Evolutionary conservation across 30 jellyfish, hydroid and myxozoan genomes (phyloP).

Genomic region (Cassiopea andromeda): DNA sequence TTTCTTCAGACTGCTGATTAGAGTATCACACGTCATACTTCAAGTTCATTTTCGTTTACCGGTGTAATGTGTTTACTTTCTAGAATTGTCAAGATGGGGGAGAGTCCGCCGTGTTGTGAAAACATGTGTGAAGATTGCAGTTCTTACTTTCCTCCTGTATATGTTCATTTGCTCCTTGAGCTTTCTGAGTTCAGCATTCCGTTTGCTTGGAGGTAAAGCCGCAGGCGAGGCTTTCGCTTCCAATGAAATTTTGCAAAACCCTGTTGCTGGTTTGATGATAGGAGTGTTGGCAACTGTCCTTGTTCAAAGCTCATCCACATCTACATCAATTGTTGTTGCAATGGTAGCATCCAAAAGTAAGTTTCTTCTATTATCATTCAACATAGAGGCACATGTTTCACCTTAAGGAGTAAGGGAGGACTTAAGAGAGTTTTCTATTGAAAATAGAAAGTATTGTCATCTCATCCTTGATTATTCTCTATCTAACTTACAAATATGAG

Average conservation of each 20-base stretch:
- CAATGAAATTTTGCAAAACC: slow-evolving; percentile 72
- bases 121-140: slow-evolving; percentile 47
- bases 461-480: no score
- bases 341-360: slow-evolving; percentile 95
- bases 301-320: slow-evolving; percentile 93
- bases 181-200: slow-evolving; percentile 93
- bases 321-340: slow-evolving; percentile 94
- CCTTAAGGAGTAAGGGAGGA: no score
- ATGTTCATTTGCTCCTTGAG: slow-evolving; percentile 92
- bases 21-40: no score
- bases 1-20: no score
- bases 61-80: neutral
- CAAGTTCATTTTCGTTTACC: no score
- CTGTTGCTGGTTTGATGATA: slow-evolving; percentile 93
- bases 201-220: slow-evolving; percentile 95
- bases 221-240: slow-evolving; percentile 97
- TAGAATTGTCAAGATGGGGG: slow-evolving; percentile 60
- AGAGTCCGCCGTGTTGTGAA: slow-evolving; percentile 56
- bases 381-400: no score
- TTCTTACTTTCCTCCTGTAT: slow-evolving; percentile 71
- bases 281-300: slow-evolving; percentile 95
- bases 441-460: no score
- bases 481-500: no score
- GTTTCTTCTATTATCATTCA: slow-evolving; percentile 1
- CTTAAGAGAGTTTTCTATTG: no score